Evolutionary conservation across 2,888 invertebrate genomes (phyloP).

Genomic region (Pantelozetes paolii): DNA sequence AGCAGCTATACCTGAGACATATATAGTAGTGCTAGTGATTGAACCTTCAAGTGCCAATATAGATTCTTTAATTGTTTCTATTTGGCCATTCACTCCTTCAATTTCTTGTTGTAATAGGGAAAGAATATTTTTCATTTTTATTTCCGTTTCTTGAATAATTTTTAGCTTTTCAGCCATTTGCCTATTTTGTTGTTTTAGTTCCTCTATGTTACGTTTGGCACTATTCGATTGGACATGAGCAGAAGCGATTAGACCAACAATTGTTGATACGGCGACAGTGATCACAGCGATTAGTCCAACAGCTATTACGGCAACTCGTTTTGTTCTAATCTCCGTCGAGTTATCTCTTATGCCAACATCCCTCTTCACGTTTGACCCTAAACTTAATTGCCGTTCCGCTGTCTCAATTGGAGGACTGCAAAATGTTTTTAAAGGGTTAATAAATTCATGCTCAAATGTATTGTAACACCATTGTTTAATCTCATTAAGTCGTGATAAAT

Average conservation of each 20-base stretch:
- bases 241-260: neutral
- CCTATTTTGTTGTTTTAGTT: neutral
- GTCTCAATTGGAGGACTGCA: neutral
- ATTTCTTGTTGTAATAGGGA: neutral
- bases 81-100: neutral
- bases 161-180: neutral
- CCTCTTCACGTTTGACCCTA: no score
- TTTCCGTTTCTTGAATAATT: neutral
- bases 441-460: neutral
- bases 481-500: neutral
- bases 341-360: neutral
- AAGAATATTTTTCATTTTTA: neutral
- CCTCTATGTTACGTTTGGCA: neutral
- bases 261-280: neutral
- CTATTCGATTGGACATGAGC: neutral
- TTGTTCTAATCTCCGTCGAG: neutral
- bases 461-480: neutral
- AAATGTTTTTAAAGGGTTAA: neutral
- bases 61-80: neutral
- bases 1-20: neutral
- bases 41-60: neutral
- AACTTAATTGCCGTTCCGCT: neutral
- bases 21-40: neutral
- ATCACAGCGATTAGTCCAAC: neutral
- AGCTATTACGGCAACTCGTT: neutral